Conservation (phyloP, 2,888 invertebrate species). For the Drymonia ruficornis region DNA sequence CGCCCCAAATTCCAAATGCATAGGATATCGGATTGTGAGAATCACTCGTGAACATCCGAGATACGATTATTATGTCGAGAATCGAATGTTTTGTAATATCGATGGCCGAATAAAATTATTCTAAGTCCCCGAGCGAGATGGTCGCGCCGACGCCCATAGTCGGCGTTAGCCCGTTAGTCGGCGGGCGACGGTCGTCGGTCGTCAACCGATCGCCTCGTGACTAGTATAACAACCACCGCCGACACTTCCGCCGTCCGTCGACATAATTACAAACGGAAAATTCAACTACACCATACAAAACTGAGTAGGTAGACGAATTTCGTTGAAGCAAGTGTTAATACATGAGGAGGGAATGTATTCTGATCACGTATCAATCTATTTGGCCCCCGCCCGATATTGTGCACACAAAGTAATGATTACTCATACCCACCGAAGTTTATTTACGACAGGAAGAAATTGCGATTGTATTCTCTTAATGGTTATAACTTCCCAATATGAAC, state of each 20-base stretch:
- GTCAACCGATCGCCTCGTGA: conserved; percentile 73
- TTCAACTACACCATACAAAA: conserved; percentile 74
- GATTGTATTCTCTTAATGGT: conserved; percentile 79
- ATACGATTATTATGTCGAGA: conserved; percentile 6
- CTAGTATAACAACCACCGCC: conserved; percentile 69
- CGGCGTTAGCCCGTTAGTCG: conserved; percentile 69
- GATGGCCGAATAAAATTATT: conserved; percentile 31
- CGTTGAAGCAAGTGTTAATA: conserved; percentile 58
- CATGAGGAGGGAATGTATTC: conserved; percentile 54
- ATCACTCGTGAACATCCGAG: not conserved
- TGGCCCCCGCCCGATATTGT: conserved; percentile 75
- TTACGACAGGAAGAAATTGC: conserved; percentile 83
- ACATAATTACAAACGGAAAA: conserved; percentile 81
- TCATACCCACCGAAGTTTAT: conserved; percentile 77
- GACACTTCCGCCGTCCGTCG: conserved; percentile 75
- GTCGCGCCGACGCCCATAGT: conserved; percentile 72
- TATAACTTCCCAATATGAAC: conserved; percentile 74
- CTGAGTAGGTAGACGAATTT: conserved; percentile 63
- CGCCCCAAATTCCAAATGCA: not conserved
- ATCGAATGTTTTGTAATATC: conserved; percentile 9
- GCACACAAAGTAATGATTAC: conserved; percentile 80
- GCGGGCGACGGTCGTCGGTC: conserved; percentile 64
- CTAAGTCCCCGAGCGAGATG: conserved; percentile 59
- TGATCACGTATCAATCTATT: conserved; percentile 78
- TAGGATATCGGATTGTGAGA: not conserved